Conservation (phyloP, 2,113 vertebrate genomes). For the Pteruthius melanotis region DNA sequence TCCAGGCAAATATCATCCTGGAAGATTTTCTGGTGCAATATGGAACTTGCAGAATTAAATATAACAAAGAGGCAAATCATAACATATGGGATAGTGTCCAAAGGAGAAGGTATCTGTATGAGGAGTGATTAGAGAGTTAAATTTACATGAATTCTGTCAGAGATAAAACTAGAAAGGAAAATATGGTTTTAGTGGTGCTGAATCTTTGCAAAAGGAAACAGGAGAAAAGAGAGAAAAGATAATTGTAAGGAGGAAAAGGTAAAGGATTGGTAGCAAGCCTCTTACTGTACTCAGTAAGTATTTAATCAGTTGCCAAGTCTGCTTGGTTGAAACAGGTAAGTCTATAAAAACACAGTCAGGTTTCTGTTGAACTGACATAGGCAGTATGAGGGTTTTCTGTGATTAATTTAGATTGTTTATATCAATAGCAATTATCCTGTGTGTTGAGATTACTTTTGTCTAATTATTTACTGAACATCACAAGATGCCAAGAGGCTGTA, state of each 20-base stretch:
- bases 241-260: background rate
- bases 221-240: background rate
- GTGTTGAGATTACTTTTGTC: background rate
- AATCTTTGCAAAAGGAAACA: background rate
- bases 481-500: background rate
- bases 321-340: background rate
- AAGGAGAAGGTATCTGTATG: background rate
- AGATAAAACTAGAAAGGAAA: background rate
- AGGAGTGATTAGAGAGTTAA: background rate
- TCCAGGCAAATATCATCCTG: background rate
- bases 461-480: background rate
- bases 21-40: background rate
- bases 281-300: background rate
- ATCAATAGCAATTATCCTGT: background rate
- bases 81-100: background rate
- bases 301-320: background rate
- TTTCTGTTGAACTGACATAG: background rate
- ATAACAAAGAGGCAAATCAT: background rate
- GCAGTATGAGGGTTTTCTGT: background rate
- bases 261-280: background rate
- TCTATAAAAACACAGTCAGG: background rate
- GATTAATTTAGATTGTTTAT: background rate
- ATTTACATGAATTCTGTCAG: background rate
- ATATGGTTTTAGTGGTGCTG: background rate
- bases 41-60: background rate